These are phyloP conservation scores for Callaeas wilsoni DNA, from an alignment of 2,113 vertebrate genomes.

Conservation along the genomic window DNA sequence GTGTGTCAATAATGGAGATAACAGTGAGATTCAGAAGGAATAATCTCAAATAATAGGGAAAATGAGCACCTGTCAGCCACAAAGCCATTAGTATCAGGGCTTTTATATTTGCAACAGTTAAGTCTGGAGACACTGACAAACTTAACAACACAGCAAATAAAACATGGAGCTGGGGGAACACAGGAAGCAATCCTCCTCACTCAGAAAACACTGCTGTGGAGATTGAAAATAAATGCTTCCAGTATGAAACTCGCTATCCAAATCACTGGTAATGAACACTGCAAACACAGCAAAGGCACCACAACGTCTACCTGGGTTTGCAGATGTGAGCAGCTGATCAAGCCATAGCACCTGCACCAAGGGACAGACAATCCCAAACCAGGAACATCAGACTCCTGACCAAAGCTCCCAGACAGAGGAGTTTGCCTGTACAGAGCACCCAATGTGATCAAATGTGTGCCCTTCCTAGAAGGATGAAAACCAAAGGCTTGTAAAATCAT, in stretches of 20 bases:
- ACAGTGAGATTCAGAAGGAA: conserved; percentile 53
- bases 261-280: not conserved
- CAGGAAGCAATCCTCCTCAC: not conserved
- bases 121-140: conserved; percentile 45
- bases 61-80: conserved; percentile 57
- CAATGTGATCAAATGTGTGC: not conserved
- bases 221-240: not conserved
- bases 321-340: not conserved
- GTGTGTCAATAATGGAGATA: conserved; percentile 56
- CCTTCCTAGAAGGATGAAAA: not conserved
- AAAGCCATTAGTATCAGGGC: conserved; percentile 48
- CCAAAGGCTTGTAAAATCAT: not conserved
- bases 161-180: not conserved
- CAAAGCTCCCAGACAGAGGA: not conserved
- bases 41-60: conserved; percentile 44
- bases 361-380: not conserved
- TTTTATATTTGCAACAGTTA: conserved; percentile 52
- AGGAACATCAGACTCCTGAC: not conserved
- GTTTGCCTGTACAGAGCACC: not conserved
- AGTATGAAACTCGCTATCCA: not conserved
- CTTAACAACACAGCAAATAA: conserved; percentile 40
- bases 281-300: not conserved
- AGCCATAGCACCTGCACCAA: not conserved
- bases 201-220: not conserved
- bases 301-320: not conserved